Conservation (phyloP, 2,888 invertebrate genomes). For the Aproaerema taeniolella region DNA sequence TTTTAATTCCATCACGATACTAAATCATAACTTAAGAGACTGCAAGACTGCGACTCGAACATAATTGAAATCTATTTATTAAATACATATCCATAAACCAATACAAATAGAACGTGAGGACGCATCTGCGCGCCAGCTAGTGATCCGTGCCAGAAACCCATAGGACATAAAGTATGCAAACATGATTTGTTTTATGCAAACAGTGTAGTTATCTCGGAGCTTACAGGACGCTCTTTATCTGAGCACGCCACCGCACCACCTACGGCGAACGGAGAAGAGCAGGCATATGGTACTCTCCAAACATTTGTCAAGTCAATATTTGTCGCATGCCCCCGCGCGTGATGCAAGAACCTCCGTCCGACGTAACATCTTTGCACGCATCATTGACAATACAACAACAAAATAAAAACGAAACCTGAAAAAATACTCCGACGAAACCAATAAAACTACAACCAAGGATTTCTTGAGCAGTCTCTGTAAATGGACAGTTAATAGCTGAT, state of each 20-base stretch:
- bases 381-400: constrained; percentile 25
- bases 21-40: too few species aligned
- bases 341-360: constrained; percentile 46
- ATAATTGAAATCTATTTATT: too few species aligned
- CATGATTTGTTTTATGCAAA: constrained; percentile 66
- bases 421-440: too few species aligned
- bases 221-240: constrained; percentile 50
- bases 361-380: constrained; percentile 28
- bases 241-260: constrained; percentile 43
- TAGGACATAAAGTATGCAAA: constrained; percentile 60
- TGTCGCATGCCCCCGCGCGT: constrained; percentile 48
- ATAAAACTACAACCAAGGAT: constrained; percentile 32
- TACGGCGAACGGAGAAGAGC: constrained; percentile 47
- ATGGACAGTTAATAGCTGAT: constrained; percentile 52
- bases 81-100: constrained; percentile 37
- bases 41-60: too few species aligned
- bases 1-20: too few species aligned
- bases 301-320: constrained; percentile 70
- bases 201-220: constrained; percentile 55
- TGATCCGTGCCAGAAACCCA: constrained; percentile 51
- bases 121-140: constrained; percentile 44
- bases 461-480: constrained; percentile 35
- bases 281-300: constrained; percentile 57
- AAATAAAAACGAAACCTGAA: too few species aligned
- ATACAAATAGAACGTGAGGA: constrained; percentile 66